Evolutionary conservation across 2,797 vertebrate genomes (phyloP), one percentile per base, ranked within the genome.

Genomic region (Euthynnus affinis): DNA sequence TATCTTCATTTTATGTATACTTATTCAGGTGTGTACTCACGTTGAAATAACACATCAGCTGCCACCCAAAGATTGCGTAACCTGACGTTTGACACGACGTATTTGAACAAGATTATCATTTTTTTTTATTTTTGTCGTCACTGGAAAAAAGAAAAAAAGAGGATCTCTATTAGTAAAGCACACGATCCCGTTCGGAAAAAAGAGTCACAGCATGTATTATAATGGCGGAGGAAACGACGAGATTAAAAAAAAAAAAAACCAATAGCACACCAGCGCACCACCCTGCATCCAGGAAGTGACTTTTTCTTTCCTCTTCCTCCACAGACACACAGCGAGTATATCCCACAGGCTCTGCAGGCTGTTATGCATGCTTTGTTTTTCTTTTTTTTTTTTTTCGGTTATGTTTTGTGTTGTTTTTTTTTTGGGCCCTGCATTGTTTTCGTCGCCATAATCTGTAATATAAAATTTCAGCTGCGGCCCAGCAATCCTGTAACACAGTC

Each of bases 301-400:
- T 76, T 88, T 79, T 81, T 80, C 56, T 90, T 86, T 88, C 69
- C 83, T 83, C 80, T 92, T 89, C 84, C 88, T 65, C 58, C 63
- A 48, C 76, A 85, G 82, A 78, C 76, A 1, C 76, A 1, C 62
- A 76, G 42, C 51, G 46, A 74, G 58, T 20, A 15, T 78, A 42
- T 89, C 76, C 78, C 61, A 42, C 73, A 32, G 60, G 48, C 63
- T 40, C 49, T 65, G 57, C 17, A 61, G 60, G 61, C 74, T 79
- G 52, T 66, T 63, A 3, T 52, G 46, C 46, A 1, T 20, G 10
- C 8, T 51, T 48, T 59, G 37, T 7, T 13, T 46, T 25, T 57
- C 9, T n/a, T 48, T 42, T 27, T 56, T 40, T 65, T 22, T 5
- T 42, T 29, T 29, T 29, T 29, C 5, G n/a, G n/a, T n/a, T n/a